phyloP scores from a whole-genome alignment of 2,797 vertebrate genomes.

The Poeciliopsis paucimaculata region DNA sequence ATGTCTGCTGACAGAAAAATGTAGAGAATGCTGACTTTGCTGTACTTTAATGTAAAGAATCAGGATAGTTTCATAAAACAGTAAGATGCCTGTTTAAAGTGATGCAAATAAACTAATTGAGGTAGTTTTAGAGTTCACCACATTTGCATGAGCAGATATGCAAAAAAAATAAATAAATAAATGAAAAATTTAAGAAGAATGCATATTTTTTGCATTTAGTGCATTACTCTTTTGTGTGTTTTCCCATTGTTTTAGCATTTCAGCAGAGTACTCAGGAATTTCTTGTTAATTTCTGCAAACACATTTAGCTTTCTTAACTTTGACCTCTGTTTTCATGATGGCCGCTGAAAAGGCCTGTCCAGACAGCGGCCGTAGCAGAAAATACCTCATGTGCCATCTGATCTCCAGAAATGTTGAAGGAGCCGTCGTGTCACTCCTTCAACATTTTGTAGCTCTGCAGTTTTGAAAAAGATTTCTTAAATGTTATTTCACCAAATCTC shows the following conservation, averaged over 20 bases:
- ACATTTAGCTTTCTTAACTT: background rate
- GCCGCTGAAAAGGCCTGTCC: background rate
- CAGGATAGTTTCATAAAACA: background rate
- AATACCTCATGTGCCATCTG: background rate
- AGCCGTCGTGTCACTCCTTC: background rate
- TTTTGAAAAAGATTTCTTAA: background rate
- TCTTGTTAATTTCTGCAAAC: background rate
- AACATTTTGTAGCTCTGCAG: background rate
- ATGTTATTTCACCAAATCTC: background rate
- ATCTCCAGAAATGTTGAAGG: background rate
- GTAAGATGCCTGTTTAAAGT: background rate
- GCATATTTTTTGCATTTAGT: background rate
- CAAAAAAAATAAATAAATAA: background rate
- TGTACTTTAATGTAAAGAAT: conserved; percentile 4
- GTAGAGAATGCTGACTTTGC: conserved; percentile 21
- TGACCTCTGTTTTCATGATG: background rate
- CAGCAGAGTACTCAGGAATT: background rate
- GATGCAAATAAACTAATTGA: background rate
- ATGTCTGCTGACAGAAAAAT: conserved; percentile 30
- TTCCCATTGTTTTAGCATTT: background rate
- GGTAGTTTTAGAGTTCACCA: background rate
- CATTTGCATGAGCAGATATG: background rate
- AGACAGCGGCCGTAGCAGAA: background rate
- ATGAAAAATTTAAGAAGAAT: background rate
- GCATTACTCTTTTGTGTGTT: background rate